Conservation (phyloP, 2,797 vertebrate genomes). For the Anolis apletophallus region DNA sequence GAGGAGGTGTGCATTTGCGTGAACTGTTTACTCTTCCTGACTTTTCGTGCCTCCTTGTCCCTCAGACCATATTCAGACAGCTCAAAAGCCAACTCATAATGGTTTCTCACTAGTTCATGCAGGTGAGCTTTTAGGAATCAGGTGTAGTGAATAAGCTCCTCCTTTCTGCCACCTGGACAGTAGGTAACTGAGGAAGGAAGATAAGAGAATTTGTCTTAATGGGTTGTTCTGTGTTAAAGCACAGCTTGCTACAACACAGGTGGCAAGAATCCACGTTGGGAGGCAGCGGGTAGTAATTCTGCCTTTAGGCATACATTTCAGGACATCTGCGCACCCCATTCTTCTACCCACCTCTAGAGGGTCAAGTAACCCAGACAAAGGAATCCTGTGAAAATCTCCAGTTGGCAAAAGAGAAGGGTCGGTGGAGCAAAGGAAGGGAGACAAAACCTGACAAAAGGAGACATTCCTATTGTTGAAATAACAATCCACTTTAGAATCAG, state of each 20-base stretch:
- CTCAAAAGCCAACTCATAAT: not conserved
- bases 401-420: not conserved
- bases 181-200: not conserved
- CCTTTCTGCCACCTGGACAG: not conserved
- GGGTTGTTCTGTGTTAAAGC: not conserved
- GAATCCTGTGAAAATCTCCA: constrained; percentile 1
- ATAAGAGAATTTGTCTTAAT: not conserved
- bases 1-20: not conserved
- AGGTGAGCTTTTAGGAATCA: constrained; percentile 17
- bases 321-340: not conserved
- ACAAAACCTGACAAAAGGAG: constrained; percentile 34
- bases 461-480: constrained; percentile 41
- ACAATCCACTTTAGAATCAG: constrained; percentile 30
- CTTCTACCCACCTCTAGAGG: not conserved
- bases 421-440: not conserved
- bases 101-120: not conserved
- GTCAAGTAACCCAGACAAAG: not conserved
- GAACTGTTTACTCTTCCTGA: not conserved
- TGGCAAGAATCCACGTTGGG: not conserved
- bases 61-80: not conserved
- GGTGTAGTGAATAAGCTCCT: constrained; percentile 33
- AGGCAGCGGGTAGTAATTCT: not conserved
- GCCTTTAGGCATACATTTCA: not conserved
- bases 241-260: not conserved
- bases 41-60: not conserved